Evolutionary conservation across 2,113 vertebrate species (phyloP), one percentile per base, ranked within the genome.

Genomic region (Pseudolaguvia tuberculata): DNA sequence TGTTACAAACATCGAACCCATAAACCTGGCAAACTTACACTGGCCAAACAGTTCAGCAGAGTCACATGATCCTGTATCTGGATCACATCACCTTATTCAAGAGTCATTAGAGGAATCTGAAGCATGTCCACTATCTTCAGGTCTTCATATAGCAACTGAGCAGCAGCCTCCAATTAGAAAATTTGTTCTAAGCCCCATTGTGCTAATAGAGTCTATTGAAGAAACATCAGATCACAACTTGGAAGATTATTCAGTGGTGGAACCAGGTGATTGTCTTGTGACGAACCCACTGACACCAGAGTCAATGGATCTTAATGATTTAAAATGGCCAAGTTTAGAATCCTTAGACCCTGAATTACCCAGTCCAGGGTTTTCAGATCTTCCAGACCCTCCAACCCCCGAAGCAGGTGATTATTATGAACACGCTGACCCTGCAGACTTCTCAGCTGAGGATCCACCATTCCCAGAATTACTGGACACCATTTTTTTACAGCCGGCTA

Each of bases 391-490:
- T 77, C 85, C 72, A 55, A 84, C 76, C 15, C 81, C 81, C 70
- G 75, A 75, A 52, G 47, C 59, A 27, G 7, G 57, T 42, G 75
- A 80, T 47, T 80, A 48, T 55, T 25, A 72, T 53, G 84, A 88
- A 25, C 70, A 78, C 58, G 84, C 82, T 12, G 78, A 76, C 48
- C 82, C 83, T 75, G 84, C 82, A 10, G 78, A 76, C 48, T 81
- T 82, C 75, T 82, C 84, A 10, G 67, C 81, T 39, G 88, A 91
- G 57, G 90, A 89, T 81, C 89, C 89, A 31, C 89, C 88, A 7
- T 84, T 90, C 72, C 89, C 90, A 51, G 90, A 90, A 81, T 85
- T 89, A 0, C 77, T 88, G 35, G 86, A 88, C 10, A 81, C 83
- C 10, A 81, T 81, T 76, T 78, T 72, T 73, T 53, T 81, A 29